Evolutionary conservation across 2,797 vertebrate genomes (phyloP).

Genomic region (Enteromius radiatus): DNA sequence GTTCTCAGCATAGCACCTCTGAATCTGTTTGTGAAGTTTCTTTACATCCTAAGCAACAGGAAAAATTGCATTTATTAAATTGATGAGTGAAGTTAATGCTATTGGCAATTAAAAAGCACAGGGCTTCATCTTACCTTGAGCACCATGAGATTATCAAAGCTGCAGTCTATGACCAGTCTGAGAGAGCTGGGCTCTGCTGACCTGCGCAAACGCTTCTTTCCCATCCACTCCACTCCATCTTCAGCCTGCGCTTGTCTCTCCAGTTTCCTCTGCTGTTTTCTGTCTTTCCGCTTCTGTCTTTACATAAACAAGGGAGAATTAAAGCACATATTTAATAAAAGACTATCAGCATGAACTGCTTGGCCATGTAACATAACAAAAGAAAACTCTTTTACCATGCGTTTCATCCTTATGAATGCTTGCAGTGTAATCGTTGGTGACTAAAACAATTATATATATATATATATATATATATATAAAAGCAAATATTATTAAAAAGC

Average conservation of each 20-base stretch:
- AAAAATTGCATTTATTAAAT: neutral
- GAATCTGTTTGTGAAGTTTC: slow-evolving; percentile 98
- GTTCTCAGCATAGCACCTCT: slow-evolving; percentile 96
- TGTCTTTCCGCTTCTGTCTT: slow-evolving; percentile 92
- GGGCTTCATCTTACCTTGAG: slow-evolving; percentile 79
- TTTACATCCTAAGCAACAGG: slow-evolving; percentile 83
- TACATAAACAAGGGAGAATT: too few species aligned
- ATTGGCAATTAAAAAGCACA: neutral
- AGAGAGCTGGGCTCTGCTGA: slow-evolving; percentile 80
- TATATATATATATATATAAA: too few species aligned
- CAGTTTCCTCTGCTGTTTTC: slow-evolving; percentile 87
- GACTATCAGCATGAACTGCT: neutral
- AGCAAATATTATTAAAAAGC: neutral
- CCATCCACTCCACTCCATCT: slow-evolving; percentile 65
- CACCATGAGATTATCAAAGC: slow-evolving; percentile 91
- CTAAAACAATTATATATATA: neutral
- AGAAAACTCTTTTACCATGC: neutral
- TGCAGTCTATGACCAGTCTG: slow-evolving; percentile 92
- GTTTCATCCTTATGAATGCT: neutral
- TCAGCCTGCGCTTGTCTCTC: slow-evolving; percentile 79
- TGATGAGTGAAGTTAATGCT: neutral
- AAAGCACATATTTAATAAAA: neutral
- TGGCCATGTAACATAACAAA: neutral
- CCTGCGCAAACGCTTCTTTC: slow-evolving; percentile 79
- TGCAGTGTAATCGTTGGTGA: neutral